Conservation (phyloP, 1,140 invertebrate species). For the Limonius californicus region DNA sequence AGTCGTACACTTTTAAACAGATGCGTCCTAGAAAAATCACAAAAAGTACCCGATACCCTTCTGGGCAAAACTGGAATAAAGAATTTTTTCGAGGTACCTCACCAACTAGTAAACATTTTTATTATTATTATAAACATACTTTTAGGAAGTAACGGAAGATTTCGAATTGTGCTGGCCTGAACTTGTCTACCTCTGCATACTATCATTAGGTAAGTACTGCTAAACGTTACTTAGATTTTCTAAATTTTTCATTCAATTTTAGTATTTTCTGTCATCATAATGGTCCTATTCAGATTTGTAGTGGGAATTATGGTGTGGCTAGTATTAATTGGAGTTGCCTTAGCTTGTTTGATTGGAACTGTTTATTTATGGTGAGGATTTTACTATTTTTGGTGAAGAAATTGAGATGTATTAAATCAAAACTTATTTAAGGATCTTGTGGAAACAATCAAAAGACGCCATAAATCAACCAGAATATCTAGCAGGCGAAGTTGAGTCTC, state of each 20-base stretch:
- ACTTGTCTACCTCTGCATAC: slow-evolving; percentile 57
- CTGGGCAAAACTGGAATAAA: slow-evolving; percentile 52
- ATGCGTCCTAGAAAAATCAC: slow-evolving; percentile 51
- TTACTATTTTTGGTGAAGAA: no score
- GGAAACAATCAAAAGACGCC: slow-evolving; percentile 22
- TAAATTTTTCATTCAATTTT: slow-evolving; percentile 16
- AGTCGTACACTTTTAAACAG: slow-evolving; percentile 54
- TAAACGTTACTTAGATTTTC: slow-evolving; percentile 9
- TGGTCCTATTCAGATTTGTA: slow-evolving; percentile 60
- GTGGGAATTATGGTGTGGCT: slow-evolving; percentile 66
- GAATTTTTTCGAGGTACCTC: slow-evolving; percentile 55
- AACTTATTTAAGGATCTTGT: no score
- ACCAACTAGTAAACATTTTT: no score
- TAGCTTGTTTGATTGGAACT: slow-evolving; percentile 58
- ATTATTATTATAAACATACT: slow-evolving; percentile 1
- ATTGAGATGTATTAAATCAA: no score
- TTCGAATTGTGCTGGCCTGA: slow-evolving; percentile 59
- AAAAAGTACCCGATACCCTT: slow-evolving; percentile 47
- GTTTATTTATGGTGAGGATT: slow-evolving; percentile 68
- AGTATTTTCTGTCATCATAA: slow-evolving; percentile 58
- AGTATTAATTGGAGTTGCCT: slow-evolving; percentile 56
- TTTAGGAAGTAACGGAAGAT: slow-evolving; percentile 61
- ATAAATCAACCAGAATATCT: neutral
- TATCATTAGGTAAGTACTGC: slow-evolving; percentile 56
- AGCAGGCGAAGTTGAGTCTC: slow-evolving; percentile 21